Evolutionary conservation across 1,140 invertebrate species (phyloP).

Genomic region (Sitobion miscanthi): DNA sequence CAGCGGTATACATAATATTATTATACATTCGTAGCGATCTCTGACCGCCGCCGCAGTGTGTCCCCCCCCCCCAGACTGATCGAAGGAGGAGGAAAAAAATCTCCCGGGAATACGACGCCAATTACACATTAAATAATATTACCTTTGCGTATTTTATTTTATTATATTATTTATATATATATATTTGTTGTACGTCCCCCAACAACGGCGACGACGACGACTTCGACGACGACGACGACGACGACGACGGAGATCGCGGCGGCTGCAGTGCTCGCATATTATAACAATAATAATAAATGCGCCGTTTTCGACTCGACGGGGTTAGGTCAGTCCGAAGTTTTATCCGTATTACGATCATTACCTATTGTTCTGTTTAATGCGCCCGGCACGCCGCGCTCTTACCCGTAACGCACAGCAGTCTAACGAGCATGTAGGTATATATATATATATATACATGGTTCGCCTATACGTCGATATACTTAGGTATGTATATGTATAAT

Average conservation of each 20-base stretch:
- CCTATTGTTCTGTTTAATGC: slow-evolving; percentile 40
- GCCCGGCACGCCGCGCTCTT: not conserved
- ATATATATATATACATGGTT: not conserved
- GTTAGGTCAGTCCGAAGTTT: not conserved
- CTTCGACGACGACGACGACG: not conserved
- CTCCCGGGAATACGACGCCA: not conserved
- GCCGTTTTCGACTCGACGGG: not conserved
- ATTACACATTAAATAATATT: not conserved
- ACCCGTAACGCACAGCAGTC: slow-evolving; percentile 1
- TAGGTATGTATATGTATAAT: not conserved
- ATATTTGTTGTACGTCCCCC: not conserved
- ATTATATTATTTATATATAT: not conserved
- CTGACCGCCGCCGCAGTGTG: not conserved
- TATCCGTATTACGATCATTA: slow-evolving; percentile 23
- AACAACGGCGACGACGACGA: not conserved
- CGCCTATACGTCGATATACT: not conserved
- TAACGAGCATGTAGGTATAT: slow-evolving; percentile 1
- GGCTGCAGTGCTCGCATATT: not conserved
- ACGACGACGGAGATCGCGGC: not conserved
- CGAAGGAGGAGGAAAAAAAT: not conserved
- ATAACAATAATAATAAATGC: slow-evolving; percentile 14
- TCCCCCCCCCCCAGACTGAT: not conserved
- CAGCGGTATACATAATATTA: not conserved
- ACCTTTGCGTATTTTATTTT: not conserved
- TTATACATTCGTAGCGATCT: not conserved